Percentiles rank a stretch among this genome's conserved stretches.
phyloP scores from a whole-genome alignment of 2,797 vertebrate species.

The Poeciliopsis gracilis region DNA sequence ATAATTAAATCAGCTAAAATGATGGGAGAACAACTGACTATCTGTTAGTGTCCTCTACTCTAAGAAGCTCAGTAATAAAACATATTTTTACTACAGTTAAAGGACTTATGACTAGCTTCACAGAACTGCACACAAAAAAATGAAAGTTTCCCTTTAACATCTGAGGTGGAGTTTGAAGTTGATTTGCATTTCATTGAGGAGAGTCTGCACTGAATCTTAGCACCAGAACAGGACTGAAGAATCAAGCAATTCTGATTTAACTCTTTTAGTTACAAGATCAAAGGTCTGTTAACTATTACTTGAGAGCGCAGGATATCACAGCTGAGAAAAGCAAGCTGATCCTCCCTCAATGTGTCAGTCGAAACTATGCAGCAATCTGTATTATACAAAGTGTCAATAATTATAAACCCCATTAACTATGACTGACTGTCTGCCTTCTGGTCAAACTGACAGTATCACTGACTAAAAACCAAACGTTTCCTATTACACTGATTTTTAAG shows the following conservation, averaged over 20 bases:
- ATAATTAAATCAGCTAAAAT: background rate
- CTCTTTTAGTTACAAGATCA: background rate
- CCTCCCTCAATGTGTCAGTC: background rate
- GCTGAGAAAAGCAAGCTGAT: background rate
- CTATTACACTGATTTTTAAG: constrained; percentile 47
- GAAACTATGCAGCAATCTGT: background rate
- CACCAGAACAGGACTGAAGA: background rate
- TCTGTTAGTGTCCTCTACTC: background rate
- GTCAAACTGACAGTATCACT: constrained; percentile 5
- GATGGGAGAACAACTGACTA: background rate
- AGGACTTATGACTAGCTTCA: background rate
- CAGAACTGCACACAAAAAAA: background rate
- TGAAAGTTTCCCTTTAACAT: background rate
- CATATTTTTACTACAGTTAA: background rate
- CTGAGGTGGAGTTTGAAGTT: background rate
- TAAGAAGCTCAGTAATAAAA: background rate
- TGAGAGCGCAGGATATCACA: background rate
- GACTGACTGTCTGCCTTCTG: background rate
- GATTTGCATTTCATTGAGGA: background rate
- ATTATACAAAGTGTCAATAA: background rate
- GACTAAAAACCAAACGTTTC: constrained; percentile 36
- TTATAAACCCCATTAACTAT: background rate
- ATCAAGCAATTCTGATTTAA: background rate
- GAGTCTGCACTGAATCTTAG: background rate
- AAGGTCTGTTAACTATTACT: background rate